A percentile compares a stretch with the other conserved stretches of the same genome.
Conservation (phyloP, 2,888 invertebrate species). For the Lypha dubia region DNA sequence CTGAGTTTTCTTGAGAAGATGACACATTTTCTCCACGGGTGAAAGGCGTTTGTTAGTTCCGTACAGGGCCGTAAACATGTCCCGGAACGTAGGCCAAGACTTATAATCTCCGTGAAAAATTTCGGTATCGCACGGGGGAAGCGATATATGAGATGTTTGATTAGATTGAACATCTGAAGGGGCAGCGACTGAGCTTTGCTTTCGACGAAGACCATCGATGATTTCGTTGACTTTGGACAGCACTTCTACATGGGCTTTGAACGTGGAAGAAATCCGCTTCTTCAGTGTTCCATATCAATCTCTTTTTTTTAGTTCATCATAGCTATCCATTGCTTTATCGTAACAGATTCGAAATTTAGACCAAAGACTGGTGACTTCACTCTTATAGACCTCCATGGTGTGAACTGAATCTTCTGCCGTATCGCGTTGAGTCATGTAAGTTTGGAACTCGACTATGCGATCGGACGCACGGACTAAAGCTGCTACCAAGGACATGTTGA, state of each 20-base stretch:
- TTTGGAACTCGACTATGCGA: neutral
- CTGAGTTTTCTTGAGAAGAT: neutral
- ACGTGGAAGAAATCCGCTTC: neutral
- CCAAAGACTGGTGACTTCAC: neutral
- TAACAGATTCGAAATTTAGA: neutral
- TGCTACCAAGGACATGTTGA: neutral
- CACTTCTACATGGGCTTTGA: neutral
- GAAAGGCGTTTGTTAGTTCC: too few species aligned
- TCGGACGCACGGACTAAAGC: neutral
- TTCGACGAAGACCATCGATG: neutral
- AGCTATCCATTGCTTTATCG: neutral
- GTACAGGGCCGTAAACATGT: too few species aligned
- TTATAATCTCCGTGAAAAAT: too few species aligned
- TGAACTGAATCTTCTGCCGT: neutral
- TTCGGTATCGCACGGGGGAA: too few species aligned
- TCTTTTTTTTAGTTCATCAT: neutral
- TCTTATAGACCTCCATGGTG: neutral
- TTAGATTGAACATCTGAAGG: neutral
- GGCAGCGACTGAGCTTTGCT: neutral
- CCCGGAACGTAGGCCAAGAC: too few species aligned
- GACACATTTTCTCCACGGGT: slow-evolving; percentile 7
- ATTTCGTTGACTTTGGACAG: neutral
- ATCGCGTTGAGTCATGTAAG: neutral
- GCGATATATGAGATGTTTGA: too few species aligned
- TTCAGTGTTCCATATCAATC: neutral